Conservation (phyloP, 2,888 invertebrate species). For the Meganola albula region DNA sequence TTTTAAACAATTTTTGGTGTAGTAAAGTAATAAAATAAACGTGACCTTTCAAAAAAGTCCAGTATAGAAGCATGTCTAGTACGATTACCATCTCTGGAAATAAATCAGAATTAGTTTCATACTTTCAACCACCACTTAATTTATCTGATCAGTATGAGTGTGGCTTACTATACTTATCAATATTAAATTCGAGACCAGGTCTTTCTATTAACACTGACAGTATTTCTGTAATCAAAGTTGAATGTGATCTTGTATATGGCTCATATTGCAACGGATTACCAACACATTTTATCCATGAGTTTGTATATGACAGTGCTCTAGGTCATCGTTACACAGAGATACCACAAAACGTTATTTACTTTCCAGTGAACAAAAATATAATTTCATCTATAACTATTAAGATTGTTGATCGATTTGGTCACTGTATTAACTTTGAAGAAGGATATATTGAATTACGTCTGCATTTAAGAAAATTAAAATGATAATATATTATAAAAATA, state of each 20-base stretch:
- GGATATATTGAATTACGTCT: constrained; percentile 1
- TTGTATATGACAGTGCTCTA: constrained; percentile 1
- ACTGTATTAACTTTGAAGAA: constrained; percentile 7
- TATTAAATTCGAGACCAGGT: constrained; percentile 4
- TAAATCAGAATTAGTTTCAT: constrained; percentile 10
- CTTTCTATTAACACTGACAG: not conserved
- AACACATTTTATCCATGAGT: constrained; percentile 8
- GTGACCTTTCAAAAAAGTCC: not conserved
- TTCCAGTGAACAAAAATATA: constrained; percentile 11
- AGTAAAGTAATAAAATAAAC: constrained; percentile 5
- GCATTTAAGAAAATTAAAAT: constrained; percentile 2
- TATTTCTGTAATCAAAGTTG: constrained; percentile 7
- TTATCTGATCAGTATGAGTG: too few relatives aligned
- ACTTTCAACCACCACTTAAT: constrained; percentile 13
- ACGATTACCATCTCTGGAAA: constrained; percentile 13
- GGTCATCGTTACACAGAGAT: constrained; percentile 6
- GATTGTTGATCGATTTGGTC: constrained; percentile 3
- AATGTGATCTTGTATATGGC: constrained; percentile 6
- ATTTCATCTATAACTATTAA: constrained; percentile 10
- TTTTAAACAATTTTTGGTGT: constrained; percentile 19
- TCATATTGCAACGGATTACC: constrained; percentile 7
- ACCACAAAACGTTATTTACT: constrained; percentile 14
- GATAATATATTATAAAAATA: not conserved
- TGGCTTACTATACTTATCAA: constrained; percentile 7
- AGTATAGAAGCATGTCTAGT: constrained; percentile 10